Percentiles rank a stretch among this genome's conserved stretches.
Evolutionary conservation across 2,797 vertebrate species (phyloP).

Genomic region (Centroberyx gerrardi): DNA sequence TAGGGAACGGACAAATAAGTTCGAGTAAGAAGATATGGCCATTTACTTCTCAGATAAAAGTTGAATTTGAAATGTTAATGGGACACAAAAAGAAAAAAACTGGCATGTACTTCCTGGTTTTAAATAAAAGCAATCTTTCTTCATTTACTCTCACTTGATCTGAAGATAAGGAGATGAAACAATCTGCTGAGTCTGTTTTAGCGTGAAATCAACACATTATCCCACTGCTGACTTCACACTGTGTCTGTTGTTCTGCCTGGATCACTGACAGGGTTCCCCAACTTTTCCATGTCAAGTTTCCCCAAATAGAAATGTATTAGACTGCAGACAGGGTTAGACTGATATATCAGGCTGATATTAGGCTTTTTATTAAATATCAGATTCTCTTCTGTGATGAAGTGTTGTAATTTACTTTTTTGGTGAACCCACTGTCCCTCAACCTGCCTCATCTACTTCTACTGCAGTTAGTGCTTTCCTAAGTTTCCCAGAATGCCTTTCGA

Average conservation of each 20-base stretch:
- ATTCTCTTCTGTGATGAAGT: no score
- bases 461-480: no score
- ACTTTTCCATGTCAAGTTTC: no score
- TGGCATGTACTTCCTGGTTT: not conserved
- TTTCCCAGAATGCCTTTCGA: no score
- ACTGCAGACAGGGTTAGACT: no score
- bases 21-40: not conserved
- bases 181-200: not conserved
- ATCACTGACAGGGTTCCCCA: not conserved
- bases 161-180: not conserved
- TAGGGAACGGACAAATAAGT: not conserved
- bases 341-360: no score
- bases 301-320: no score
- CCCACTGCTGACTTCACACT: not conserved
- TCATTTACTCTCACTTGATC: not conserved
- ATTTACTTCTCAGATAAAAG: not conserved
- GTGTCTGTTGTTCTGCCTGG: not conserved
- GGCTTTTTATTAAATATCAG: no score
- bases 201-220: slow-evolving; percentile 2
- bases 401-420: no score
- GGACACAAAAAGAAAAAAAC: not conserved
- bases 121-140: not conserved
- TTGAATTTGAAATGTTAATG: not conserved
- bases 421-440: no score
- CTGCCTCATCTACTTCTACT: no score